Evolutionary conservation across 1,140 invertebrate species (phyloP).

Genomic region (Anastatus disparis): DNA sequence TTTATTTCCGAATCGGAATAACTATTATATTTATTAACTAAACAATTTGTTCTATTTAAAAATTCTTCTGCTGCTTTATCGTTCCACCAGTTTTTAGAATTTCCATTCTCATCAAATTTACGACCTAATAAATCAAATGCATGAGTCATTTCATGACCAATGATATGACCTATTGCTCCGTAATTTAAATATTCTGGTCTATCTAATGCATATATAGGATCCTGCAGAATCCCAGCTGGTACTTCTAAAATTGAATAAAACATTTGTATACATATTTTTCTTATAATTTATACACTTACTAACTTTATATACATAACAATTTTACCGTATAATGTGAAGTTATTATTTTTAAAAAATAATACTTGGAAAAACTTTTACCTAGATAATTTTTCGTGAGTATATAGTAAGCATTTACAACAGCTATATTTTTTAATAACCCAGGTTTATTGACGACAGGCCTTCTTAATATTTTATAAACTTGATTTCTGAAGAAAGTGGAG

Average conservation of each 20-base stretch:
- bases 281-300: too few relatives aligned
- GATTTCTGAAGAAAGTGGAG: too few relatives aligned
- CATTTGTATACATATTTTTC: too few relatives aligned
- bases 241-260: neutral
- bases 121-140: slow-evolving; percentile 67
- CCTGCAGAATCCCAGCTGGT: neutral
- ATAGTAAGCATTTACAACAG: too few relatives aligned
- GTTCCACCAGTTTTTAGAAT: slow-evolving; percentile 53
- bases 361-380: too few relatives aligned
- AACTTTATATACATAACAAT: too few relatives aligned
- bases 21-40: slow-evolving; percentile 47
- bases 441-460: too few relatives aligned
- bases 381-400: too few relatives aligned
- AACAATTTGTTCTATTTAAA: slow-evolving; percentile 49
- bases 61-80: slow-evolving; percentile 50
- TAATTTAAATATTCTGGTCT: slow-evolving; percentile 58
- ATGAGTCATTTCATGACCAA: slow-evolving; percentile 73
- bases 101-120: slow-evolving; percentile 53
- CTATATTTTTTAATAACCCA: too few relatives aligned
- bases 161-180: slow-evolving; percentile 69
- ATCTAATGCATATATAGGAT: neutral
- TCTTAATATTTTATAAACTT: too few relatives aligned
- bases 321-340: too few relatives aligned
- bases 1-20: slow-evolving; percentile 7
- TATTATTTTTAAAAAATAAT: too few relatives aligned